Percentiles rank a stretch among this genome's conserved stretches.
phyloP scores from a whole-genome alignment of 2,888 invertebrate genomes.

The Pollenia griseotomentosa region DNA sequence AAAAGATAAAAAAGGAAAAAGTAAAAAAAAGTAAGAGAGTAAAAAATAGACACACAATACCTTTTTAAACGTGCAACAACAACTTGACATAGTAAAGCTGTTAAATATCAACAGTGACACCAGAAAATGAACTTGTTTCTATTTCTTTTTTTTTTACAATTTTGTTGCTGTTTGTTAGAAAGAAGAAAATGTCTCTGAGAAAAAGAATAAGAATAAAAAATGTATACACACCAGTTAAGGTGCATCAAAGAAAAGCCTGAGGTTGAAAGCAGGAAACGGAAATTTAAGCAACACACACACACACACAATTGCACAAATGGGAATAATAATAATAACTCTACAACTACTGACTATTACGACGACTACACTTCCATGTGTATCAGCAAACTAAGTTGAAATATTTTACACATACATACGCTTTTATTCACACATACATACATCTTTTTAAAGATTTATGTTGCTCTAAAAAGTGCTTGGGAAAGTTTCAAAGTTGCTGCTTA shows the following conservation, averaged over 20 bases:
- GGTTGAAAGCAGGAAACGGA: constrained; percentile 65
- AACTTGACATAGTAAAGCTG: constrained; percentile 62
- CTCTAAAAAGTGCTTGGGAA: background rate
- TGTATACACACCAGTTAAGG: constrained; percentile 29
- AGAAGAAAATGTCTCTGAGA: constrained; percentile 10
- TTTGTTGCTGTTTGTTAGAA: constrained; percentile 22
- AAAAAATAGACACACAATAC: constrained; percentile 11
- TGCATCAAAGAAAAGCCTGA: constrained; percentile 52
- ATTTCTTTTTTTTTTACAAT: background rate
- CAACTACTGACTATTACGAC: constrained; percentile 12
- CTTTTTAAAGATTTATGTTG: background rate
- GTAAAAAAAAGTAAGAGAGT: no score
- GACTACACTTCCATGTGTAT: background rate
- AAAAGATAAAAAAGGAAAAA: constrained; percentile 5
- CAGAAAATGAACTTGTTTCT: constrained; percentile 54
- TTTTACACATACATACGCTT: constrained; percentile 12
- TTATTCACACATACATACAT: background rate
- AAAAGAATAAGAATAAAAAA: background rate
- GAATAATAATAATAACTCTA: constrained; percentile 7
- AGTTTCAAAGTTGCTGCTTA: constrained; percentile 4
- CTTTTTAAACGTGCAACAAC: constrained; percentile 40
- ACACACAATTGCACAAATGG: constrained; percentile 19
- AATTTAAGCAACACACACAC: constrained; percentile 52
- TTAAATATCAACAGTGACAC: constrained; percentile 63
- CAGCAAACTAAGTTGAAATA: constrained; percentile 33